Evolutionary conservation across 1,140 invertebrate species (phyloP), one percentile per base, ranked within the genome.

Genomic region (Zaprionus taronus): DNA sequence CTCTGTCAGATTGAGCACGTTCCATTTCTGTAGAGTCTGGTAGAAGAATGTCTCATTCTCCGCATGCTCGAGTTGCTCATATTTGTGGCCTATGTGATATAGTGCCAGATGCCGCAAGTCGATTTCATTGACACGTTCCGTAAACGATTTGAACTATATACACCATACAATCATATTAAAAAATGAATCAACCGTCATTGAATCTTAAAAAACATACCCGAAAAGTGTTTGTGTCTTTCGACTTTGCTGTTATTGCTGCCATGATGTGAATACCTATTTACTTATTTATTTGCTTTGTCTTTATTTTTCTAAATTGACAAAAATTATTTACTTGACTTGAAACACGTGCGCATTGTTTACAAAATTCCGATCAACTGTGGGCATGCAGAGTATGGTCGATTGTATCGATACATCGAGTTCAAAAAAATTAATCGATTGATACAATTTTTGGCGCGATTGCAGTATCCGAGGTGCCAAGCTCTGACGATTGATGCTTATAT

Each of bases 1-100:
- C 80, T 97, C 95, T 2, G 97, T 97, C 63, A 97, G 94, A 93
- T 98, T 98, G 22, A 98, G 93, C 41, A 96, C 95, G 83, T 95
- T 95, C 97, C 97, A 98, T 94, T 98, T 98, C 76, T 96, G 94
- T n/a, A 98, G 86, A 0, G 97, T 95, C 91, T 97, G 94, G 83
- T 95, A 94, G 92, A 98, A 98, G 92, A 95, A 96, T 4, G 97
- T 97, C 79, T 96, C 95, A 41, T 93, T 91, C 70, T 96, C 95
- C 9, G 57, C 84, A 41, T 94, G 94, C 31, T 94, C 93, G 41
- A 95, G 93, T 58, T 94, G 93, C 83, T 96, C 94, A 92, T 96
- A 95, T 85, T 94, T 94, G 93, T 97, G 96, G 44, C 94, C 94
- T 68, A 95, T 94, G 68, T 94, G 94, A 73, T 95, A 95, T 5